A percentile compares a stretch with the other conserved stretches of the same genome.
phyloP scores from a whole-genome alignment of 2,113 vertebrate species.

The Ranitomeya imitator region DNA sequence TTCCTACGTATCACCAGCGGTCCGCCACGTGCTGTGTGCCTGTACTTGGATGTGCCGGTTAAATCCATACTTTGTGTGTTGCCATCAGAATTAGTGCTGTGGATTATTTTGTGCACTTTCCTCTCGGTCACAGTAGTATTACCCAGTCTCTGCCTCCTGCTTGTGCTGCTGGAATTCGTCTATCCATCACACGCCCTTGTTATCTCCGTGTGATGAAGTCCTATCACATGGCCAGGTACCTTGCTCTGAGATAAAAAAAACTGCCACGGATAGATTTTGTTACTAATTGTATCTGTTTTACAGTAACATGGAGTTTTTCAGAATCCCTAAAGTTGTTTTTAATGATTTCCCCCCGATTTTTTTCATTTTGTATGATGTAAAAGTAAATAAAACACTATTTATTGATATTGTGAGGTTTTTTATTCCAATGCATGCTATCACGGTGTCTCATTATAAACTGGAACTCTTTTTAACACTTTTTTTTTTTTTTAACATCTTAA shows the following conservation, averaged over 20 bases:
- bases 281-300: background rate
- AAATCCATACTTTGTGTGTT: background rate
- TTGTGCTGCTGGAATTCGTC: background rate
- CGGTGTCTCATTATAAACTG: no score
- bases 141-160: background rate
- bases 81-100: background rate
- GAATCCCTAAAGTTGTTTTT: background rate
- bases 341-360: no score
- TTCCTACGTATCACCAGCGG: background rate
- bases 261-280: background rate
- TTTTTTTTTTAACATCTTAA: no score
- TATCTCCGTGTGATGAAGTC: background rate
- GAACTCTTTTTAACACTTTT: no score
- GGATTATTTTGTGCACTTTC: background rate
- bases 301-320: background rate
- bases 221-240: no score
- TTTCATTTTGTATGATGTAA: slow-evolving; percentile 12
- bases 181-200: background rate
- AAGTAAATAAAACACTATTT: slow-evolving; percentile 52
- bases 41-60: background rate
- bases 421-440: background rate
- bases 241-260: background rate
- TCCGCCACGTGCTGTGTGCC: background rate
- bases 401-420: background rate
- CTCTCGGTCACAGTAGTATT: background rate